A percentile compares a stretch with the other conserved stretches of the same genome.
These are phyloP conservation scores for Eospalax fontanierii DNA, from an alignment of 2,797 vertebrate species.

Conservation along the genomic window DNA sequence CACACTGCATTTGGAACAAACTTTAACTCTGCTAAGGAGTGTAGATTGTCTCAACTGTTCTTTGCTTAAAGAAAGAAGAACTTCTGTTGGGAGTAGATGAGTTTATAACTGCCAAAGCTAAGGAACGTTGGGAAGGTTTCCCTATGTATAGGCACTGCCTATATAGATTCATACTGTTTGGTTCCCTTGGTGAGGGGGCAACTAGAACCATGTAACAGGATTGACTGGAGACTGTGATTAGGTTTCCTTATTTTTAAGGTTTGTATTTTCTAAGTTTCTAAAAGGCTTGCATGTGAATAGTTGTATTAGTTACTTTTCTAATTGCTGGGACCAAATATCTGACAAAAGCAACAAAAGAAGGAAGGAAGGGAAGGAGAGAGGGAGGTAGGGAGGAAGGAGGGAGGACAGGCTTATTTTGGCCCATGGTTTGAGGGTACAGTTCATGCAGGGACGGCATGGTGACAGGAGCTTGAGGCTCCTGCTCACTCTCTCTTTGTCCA, in stretches of 20 bases:
- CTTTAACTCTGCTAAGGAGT: conserved; percentile 8
- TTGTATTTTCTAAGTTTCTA: neutral
- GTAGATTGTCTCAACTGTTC: neutral
- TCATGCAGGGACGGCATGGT: neutral
- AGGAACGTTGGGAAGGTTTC: conserved; percentile 22
- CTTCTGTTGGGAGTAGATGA: neutral
- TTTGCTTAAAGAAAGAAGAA: conserved; percentile 39
- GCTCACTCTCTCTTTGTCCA: neutral
- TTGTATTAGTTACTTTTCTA: neutral
- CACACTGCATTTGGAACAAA: neutral
- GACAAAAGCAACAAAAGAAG: neutral
- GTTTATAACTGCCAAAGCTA: conserved; percentile 58
- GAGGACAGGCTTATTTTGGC: neutral
- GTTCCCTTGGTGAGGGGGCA: conserved; percentile 15
- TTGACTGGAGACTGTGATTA: neutral
- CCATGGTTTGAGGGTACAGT: neutral
- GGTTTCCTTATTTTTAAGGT: conserved; percentile 45
- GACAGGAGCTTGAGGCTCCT: neutral
- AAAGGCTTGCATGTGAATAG: neutral
- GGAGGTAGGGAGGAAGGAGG: too few relatives aligned
- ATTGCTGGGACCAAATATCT: neutral
- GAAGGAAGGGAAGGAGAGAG: too few relatives aligned
- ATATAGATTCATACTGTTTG: neutral
- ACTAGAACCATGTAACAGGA: neutral
- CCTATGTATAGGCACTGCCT: conserved; percentile 2